Evolutionary conservation across 2,113 vertebrate species (phyloP), one percentile per base, ranked within the genome.

Genomic region (Vulpes lagopus): DNA sequence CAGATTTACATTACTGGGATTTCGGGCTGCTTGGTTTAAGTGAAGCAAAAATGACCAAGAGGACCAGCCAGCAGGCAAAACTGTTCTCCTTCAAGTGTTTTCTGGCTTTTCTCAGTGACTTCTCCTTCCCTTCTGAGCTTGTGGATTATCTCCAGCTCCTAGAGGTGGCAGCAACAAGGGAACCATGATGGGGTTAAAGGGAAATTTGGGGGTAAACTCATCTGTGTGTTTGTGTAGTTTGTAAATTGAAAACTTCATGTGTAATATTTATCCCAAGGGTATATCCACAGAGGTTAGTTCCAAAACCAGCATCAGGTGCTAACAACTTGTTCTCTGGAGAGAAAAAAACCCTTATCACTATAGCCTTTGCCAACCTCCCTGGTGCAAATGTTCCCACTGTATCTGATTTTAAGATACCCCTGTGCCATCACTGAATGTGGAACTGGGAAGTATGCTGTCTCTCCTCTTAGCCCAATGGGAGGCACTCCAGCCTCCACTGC

Each of bases 11-110:
- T 93, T 32, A 43, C 38, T 92, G 64, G 43, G 32, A 89, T 67
- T 96, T 74, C 57, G 96, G 89, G n/a, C 69, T 94, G 73, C 89
- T 74, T 96, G 67, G 30, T 89, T 67, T 67, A 94, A 43, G 7
- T 65, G 91, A 96, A 78, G 78, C 30, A 71, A 88, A 97, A 73
- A 94, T 27, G 10, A 89, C 59, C 23, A 53, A 12, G 38, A 71
- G 23, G 6, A 14, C 35, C n/a, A 93, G n/a, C 4, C 20, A 23
- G 22, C n/a, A 96, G 38, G 88, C 57, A 91, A 76, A 88, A 73
- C 11, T 53, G 3, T 12, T 81, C 55, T 84, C 15, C 62, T 59
- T 3, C 12, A 59, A 62, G 65, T 9, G 9, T 71, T 82, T 83
- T 35, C 71, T 85, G 85, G 59, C 65, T 83, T 49, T 94, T 79